These are phyloP conservation scores for Haemorhous mexicanus DNA, from an alignment of 2,113 vertebrate species.

Conservation along the genomic window DNA sequence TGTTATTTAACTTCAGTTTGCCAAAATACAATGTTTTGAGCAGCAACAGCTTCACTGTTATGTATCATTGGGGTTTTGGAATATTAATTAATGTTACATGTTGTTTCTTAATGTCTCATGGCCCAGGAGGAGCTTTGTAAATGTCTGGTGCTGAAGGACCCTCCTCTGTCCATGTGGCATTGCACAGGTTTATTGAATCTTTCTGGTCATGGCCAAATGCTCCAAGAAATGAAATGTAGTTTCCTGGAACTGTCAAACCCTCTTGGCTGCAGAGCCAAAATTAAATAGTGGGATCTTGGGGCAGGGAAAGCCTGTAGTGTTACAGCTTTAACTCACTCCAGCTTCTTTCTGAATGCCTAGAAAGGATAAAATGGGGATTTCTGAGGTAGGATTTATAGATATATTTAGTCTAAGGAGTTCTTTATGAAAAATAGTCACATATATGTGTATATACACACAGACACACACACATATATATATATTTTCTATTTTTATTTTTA, in stretches of 20 bases:
- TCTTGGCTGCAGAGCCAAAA: background rate
- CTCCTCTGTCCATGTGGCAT: background rate
- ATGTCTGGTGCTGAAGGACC: background rate
- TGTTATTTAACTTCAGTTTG: slow-evolving; percentile 29
- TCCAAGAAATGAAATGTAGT: background rate
- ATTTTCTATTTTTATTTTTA: background rate
- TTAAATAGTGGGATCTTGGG: background rate
- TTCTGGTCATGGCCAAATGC: background rate
- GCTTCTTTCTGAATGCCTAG: background rate
- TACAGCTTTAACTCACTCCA: background rate
- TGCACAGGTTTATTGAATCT: background rate
- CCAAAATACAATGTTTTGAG: slow-evolving; percentile 10
- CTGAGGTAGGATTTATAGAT: background rate
- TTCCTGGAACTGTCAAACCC: background rate
- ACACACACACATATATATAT: background rate
- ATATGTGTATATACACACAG: no score
- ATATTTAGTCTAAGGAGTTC: background rate
- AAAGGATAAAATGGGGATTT: background rate
- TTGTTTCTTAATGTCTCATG: background rate
- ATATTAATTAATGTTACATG: background rate
- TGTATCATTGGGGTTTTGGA: background rate
- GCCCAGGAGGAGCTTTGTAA: background rate
- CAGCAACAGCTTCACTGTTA: background rate
- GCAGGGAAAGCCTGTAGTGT: background rate
- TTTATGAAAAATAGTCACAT: background rate